A percentile compares a stretch with the other conserved stretches of the same genome.
Evolutionary conservation across 2,113 vertebrate species (phyloP).

Genomic region (Narcine bancroftii): DNA sequence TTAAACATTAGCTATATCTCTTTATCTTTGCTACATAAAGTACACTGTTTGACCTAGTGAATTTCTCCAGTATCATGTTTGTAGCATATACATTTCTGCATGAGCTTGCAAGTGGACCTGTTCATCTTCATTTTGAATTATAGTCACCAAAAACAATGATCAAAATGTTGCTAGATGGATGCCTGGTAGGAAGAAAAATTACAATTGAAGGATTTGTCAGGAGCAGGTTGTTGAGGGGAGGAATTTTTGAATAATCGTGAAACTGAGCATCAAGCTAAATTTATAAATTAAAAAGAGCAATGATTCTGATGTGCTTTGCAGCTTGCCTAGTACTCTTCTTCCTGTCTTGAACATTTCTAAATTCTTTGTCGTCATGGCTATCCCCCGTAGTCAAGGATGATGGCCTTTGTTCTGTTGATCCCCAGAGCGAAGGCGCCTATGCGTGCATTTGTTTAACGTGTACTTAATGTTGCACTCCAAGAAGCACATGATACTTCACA

Average conservation of each 20-base stretch:
- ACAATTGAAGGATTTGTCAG: neutral
- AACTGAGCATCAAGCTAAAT: neutral
- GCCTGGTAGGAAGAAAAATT: neutral
- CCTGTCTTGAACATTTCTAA: neutral
- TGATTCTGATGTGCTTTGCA: neutral
- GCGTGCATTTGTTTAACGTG: no score
- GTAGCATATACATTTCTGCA: neutral
- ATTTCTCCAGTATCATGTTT: no score
- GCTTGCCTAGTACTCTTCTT: neutral
- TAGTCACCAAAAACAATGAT: neutral
- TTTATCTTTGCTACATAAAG: no score
- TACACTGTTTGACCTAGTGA: no score
- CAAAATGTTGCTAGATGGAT: neutral
- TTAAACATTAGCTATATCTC: no score
- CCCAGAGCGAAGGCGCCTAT: no score
- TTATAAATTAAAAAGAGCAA: neutral
- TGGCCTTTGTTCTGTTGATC: no score
- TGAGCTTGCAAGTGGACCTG: neutral
- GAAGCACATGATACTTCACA: no score
- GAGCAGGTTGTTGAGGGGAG: neutral
- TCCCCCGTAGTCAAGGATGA: no score
- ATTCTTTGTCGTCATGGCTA: no score
- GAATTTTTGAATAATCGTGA: neutral
- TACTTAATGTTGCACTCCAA: no score
- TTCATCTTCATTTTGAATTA: neutral